Evolutionary conservation across 1,140 invertebrate species (phyloP).

Genomic region (Bombus pascuorum): DNA sequence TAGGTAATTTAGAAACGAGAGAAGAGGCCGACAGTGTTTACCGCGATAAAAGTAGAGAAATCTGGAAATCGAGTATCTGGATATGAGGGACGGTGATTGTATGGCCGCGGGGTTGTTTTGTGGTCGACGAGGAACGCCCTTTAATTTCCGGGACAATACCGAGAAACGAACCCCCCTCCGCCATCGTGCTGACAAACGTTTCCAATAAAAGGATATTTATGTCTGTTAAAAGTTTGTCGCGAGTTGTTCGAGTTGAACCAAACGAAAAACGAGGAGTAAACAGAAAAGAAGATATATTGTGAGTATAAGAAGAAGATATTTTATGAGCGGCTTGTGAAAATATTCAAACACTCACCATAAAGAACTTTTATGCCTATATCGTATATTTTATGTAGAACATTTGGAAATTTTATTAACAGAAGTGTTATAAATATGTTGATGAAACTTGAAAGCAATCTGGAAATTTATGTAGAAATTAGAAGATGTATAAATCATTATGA

Average conservation of each 20-base stretch:
- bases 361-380: too few species aligned
- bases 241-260: not conserved
- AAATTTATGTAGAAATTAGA: too few species aligned
- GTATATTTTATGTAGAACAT: too few species aligned
- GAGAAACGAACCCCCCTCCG: slow-evolving; percentile 18
- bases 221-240: slow-evolving; percentile 53
- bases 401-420: too few species aligned
- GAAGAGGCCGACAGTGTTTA: not conserved
- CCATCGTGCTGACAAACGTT: slow-evolving; percentile 45
- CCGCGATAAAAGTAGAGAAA: slow-evolving; percentile 53
- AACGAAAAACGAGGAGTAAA: not conserved
- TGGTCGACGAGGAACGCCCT: slow-evolving; percentile 52
- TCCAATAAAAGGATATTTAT: slow-evolving; percentile 66
- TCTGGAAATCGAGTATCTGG: slow-evolving; percentile 36
- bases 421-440: too few species aligned
- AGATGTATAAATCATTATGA: too few species aligned
- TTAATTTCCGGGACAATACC: slow-evolving; percentile 68
- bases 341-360: not conserved
- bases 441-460: too few species aligned
- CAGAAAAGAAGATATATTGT: not conserved
- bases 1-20: slow-evolving; percentile 53
- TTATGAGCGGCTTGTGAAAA: not conserved
- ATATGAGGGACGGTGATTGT: slow-evolving; percentile 54
- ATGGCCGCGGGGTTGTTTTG: slow-evolving; percentile 8
- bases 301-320: not conserved